Evolutionary conservation across 2,888 invertebrate species (phyloP), one percentile per base, ranked within the genome.

Genomic region (Drosophila acutilabella): DNA sequence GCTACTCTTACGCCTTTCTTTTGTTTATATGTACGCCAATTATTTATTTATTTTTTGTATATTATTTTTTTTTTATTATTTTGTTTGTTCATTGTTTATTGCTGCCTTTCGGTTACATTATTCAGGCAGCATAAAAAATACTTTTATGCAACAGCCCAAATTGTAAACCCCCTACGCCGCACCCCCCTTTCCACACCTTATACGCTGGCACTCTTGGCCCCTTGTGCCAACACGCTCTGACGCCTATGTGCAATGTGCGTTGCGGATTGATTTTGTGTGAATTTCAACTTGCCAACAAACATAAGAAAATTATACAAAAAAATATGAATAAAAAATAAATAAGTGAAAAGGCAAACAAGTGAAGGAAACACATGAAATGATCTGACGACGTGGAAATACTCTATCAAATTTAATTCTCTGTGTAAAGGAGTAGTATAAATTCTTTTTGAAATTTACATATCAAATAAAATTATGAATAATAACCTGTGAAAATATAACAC

Each of bases 241-340:
- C 57, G 61, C 77, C 57, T 36, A 30, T 42, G 58, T 11, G 51
- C 20, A 41, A 20, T 33, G 41, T 14, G 53, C 16, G 38, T 64
- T 51, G 53, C 41, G 54, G 38, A 70, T 71, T 65, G 65, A 79
- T 75, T 64, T 79, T 70, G 59, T 60, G 58, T 59, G 61, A 74
- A 61, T 74, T 61, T 70, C 59, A 44, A 48, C 75, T 56, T 54
- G 65, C 73, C 59, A 66, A 66, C 41, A 54, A 62, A 41, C 23
- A 60, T 20, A 58, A 48, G 16, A 57, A 64, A 59, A 47, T 71
- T 47, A 62, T 50, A 40, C 18, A 57, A 60, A 64, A 64, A 58
- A 54, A 59, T 45, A 60, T n/a, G 14, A 5, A 36, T 36, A 36
- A 36, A 11, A 47, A 47, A 42, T 26, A 44, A 20, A 52, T n/a